These are phyloP conservation scores for Oligia fasciuncula DNA, from an alignment of 2,888 invertebrate species.

Conservation along the genomic window DNA sequence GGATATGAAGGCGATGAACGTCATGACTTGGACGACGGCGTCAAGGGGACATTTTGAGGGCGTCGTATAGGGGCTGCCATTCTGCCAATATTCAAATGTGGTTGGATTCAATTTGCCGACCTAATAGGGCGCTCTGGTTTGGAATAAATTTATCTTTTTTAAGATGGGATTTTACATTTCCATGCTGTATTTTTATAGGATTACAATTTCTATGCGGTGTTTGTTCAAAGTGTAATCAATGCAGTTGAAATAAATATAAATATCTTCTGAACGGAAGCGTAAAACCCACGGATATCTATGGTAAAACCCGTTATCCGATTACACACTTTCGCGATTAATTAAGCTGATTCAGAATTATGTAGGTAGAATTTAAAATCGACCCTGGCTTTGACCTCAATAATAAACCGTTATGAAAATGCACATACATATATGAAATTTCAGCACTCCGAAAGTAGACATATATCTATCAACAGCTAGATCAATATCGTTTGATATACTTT, in stretches of 20 bases:
- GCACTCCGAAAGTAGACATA: background rate
- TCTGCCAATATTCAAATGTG: slow-evolving; percentile 51
- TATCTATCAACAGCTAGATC: slow-evolving; percentile 13
- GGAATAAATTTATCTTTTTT: slow-evolving; percentile 19
- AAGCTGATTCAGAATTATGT: background rate
- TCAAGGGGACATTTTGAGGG: slow-evolving; percentile 55
- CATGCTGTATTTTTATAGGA: background rate
- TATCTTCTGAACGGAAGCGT: slow-evolving; percentile 5
- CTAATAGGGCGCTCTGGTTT: slow-evolving; percentile 39
- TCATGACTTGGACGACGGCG: slow-evolving; percentile 49
- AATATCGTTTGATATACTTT: slow-evolving; percentile 52
- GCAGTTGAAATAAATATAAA: slow-evolving; percentile 11
- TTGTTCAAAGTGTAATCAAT: slow-evolving; percentile 19
- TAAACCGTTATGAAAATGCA: background rate
- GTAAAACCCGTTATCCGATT: slow-evolving; percentile 6
- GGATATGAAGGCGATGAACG: slow-evolving; percentile 71
- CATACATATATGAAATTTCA: slow-evolving; percentile 4
- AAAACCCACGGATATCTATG: background rate
- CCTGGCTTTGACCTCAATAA: background rate
- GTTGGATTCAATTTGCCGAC: slow-evolving; percentile 61
- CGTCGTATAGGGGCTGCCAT: slow-evolving; percentile 37
- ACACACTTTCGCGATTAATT: slow-evolving; percentile 5
- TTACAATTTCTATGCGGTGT: background rate
- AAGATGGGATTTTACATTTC: slow-evolving; percentile 8
- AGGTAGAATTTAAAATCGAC: slow-evolving; percentile 9